A percentile compares a stretch with the other conserved stretches of the same genome.
phyloP scores from a whole-genome alignment of 1,140 invertebrate species.

The Thaumetopoea pityocampa region DNA sequence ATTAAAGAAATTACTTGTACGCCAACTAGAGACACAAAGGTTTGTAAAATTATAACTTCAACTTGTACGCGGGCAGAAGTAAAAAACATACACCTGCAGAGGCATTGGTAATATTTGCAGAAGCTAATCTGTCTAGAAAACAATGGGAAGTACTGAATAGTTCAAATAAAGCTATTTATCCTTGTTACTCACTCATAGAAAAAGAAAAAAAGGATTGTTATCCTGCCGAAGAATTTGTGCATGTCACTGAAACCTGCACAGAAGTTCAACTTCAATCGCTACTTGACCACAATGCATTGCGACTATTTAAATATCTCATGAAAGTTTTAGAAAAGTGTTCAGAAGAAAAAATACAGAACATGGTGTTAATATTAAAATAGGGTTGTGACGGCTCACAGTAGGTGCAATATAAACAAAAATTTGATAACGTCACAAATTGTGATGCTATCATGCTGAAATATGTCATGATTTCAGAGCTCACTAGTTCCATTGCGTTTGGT shows the following conservation, averaged over 20 bases:
- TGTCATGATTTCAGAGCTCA: constrained; percentile 14
- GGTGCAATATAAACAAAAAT: constrained; percentile 30
- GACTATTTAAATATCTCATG: constrained; percentile 34
- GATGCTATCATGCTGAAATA: constrained; percentile 33
- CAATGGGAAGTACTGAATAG: constrained; percentile 36
- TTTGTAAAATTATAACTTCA: background rate
- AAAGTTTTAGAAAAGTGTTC: constrained; percentile 31
- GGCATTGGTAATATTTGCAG: constrained; percentile 35
- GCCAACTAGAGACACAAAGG: background rate
- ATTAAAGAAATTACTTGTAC: background rate
- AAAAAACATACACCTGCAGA: constrained; percentile 22
- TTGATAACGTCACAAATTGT: constrained; percentile 23
- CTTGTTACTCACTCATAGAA: constrained; percentile 32
- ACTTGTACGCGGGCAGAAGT: background rate
- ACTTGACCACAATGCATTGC: constrained; percentile 30
- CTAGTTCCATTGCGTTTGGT: constrained; percentile 8
- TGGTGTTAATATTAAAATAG: constrained; percentile 35
- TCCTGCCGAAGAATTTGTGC: constrained; percentile 21
- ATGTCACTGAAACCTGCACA: constrained; percentile 35
- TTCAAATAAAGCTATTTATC: constrained; percentile 29
- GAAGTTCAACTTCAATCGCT: constrained; percentile 42
- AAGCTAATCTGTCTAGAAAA: constrained; percentile 29
- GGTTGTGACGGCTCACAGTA: constrained; percentile 21
- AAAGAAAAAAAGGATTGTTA: constrained; percentile 40
- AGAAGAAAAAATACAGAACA: constrained; percentile 20